A percentile compares a stretch with the other conserved stretches of the same genome.
Conservation (phyloP, 1,140 invertebrate species). For the Drosophila mayri region DNA sequence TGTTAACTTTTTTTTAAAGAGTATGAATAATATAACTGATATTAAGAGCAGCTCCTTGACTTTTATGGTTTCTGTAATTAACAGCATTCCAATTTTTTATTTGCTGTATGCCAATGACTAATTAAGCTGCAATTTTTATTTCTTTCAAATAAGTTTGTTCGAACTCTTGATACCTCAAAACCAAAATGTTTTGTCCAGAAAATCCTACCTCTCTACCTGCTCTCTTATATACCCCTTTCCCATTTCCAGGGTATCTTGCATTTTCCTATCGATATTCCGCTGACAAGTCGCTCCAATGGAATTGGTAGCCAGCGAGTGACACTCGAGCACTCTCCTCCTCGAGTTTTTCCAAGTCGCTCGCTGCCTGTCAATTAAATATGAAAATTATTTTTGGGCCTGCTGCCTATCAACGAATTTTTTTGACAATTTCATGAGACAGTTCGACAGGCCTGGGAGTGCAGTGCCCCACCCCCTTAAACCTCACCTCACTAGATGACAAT, state of each 20-base stretch:
- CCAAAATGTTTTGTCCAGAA: background rate
- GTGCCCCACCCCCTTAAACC: background rate
- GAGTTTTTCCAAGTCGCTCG: constrained; percentile 27
- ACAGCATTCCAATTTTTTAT: background rate
- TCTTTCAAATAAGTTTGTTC: too few species aligned
- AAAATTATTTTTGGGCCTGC: constrained; percentile 64
- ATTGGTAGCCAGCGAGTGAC: constrained; percentile 58
- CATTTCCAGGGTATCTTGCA: constrained; percentile 14
- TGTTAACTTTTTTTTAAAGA: background rate
- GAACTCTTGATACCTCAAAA: background rate
- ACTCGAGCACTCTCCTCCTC: constrained; percentile 44
- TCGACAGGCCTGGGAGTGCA: constrained; percentile 37
- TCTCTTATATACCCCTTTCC: background rate
- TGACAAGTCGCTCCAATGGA: constrained; percentile 66
- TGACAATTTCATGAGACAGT: constrained; percentile 71
- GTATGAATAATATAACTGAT: background rate
- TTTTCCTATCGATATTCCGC: constrained; percentile 5
- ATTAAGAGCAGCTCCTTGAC: background rate
- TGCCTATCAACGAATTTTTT: constrained; percentile 58
- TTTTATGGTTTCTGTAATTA: background rate
- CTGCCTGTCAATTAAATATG: constrained; percentile 71
- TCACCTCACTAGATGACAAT: constrained; percentile 56
- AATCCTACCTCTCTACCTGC: too few species aligned
- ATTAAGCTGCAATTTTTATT: background rate
- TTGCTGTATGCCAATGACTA: background rate